phyloP scores from a whole-genome alignment of 1,140 invertebrate species.

The Bombus consobrinus region DNA sequence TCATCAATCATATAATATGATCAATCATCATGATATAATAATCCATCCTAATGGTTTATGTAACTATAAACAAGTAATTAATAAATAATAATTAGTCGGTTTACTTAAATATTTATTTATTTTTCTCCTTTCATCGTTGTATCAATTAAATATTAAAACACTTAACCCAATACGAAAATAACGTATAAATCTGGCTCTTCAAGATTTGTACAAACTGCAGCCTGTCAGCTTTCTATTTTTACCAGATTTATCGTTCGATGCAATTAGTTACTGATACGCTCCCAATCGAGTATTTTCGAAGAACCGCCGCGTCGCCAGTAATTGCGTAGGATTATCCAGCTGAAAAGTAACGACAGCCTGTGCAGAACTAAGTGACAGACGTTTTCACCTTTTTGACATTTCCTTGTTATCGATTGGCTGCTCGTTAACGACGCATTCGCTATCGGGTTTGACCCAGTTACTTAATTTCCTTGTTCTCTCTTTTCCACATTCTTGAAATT shows the following conservation, averaged over 20 bases:
- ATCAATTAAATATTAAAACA: background rate
- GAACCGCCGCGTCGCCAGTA: background rate
- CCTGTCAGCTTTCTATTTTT: background rate
- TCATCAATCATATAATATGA: too few species aligned
- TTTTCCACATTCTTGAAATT: constrained; percentile 17
- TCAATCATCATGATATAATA: too few species aligned
- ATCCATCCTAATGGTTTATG: background rate
- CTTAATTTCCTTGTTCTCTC: constrained; percentile 34
- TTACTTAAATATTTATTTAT: background rate
- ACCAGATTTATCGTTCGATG: too few species aligned
- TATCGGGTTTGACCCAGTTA: constrained; percentile 46
- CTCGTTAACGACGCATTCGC: constrained; percentile 48
- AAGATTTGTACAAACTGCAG: background rate
- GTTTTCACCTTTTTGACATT: constrained; percentile 47
- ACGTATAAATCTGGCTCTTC: background rate
- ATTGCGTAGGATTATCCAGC: constrained; percentile 41
- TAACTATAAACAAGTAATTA: too few species aligned
- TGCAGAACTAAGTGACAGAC: constrained; percentile 36
- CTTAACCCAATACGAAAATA: background rate
- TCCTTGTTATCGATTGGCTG: constrained; percentile 44
- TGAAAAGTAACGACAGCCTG: constrained; percentile 29
- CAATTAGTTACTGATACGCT: background rate
- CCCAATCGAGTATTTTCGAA: background rate
- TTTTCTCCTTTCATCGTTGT: background rate
- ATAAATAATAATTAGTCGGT: background rate